A percentile compares a stretch with the other conserved stretches of the same genome.
These are phyloP conservation scores for Ceyx cyanopectus DNA, from an alignment of 2,113 vertebrate genomes.

Conservation along the genomic window DNA sequence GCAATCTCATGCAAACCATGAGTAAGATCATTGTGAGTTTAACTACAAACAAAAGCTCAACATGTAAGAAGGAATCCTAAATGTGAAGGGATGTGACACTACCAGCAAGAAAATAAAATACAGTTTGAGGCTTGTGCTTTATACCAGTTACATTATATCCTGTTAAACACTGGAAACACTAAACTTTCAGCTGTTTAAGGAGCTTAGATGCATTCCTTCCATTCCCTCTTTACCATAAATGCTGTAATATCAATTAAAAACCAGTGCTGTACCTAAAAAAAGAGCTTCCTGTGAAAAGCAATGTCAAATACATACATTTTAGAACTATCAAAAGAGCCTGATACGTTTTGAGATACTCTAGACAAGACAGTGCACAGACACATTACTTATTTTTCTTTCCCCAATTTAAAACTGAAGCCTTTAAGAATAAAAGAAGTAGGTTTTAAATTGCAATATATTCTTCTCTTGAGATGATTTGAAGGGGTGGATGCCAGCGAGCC, in stretches of 20 bases:
- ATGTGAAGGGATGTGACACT: neutral
- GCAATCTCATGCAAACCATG: neutral
- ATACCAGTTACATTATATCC: neutral
- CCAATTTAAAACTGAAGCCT: neutral
- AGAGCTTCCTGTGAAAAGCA: neutral
- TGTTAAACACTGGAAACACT: neutral
- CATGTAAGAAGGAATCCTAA: neutral
- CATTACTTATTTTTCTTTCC: neutral
- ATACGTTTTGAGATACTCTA: neutral
- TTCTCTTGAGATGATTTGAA: neutral
- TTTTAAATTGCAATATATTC: neutral
- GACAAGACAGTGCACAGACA: neutral
- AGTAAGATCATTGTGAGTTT: neutral
- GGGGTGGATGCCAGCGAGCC: neutral
- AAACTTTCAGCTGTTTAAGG: neutral
- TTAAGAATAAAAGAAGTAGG: neutral
- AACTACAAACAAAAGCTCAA: neutral
- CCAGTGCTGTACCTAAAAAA: neutral
- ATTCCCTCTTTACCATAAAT: neutral
- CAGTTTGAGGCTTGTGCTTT: neutral
- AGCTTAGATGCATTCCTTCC: neutral
- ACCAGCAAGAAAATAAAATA: neutral
- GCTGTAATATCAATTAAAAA: neutral
- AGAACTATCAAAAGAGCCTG: neutral
- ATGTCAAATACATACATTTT: neutral